phyloP scores from a whole-genome alignment of 2,113 vertebrate genomes.

The Lagopus leucura region DNA sequence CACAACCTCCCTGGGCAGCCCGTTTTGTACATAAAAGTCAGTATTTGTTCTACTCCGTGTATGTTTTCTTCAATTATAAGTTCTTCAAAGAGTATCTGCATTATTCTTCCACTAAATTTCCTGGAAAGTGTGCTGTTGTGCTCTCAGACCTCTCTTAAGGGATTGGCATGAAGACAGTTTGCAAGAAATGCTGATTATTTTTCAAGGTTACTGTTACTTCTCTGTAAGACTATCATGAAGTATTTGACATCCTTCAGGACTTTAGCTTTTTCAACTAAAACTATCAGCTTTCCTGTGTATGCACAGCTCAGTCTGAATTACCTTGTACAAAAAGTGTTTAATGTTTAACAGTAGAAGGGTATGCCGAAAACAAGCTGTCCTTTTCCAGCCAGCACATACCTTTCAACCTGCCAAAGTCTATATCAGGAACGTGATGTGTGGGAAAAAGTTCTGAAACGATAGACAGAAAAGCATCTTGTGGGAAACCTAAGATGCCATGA shows the following conservation, averaged over 20 bases:
- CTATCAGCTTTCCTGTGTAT: fast-evolving
- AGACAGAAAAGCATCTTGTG: slow-evolving; percentile 33
- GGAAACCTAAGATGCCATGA: slow-evolving; percentile 46
- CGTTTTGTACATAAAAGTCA: not conserved
- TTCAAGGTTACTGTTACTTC: not conserved
- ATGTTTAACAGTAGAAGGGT: not conserved
- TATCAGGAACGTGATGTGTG: slow-evolving; percentile 23
- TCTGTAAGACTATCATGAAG: not conserved
- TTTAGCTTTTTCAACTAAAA: not conserved
- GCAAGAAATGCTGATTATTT: not conserved
- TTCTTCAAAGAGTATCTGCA: not conserved
- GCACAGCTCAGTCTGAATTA: not conserved
- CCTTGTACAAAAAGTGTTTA: not conserved
- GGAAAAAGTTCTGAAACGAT: slow-evolving; percentile 46
- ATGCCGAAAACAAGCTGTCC: slow-evolving; percentile 33
- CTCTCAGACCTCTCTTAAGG: not conserved
- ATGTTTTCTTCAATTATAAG: not conserved
- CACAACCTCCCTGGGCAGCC: no score
- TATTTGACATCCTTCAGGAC: not conserved
- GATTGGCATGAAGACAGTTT: not conserved
- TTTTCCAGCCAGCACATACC: slow-evolving; percentile 30
- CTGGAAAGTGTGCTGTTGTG: not conserved
- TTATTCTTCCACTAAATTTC: not conserved
- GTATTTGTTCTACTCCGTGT: not conserved
- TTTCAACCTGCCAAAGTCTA: not conserved